Base-by-base conservation (phyloP, 2,797 vertebrate species). In the Percopsis omiscomaycus region DNA sequence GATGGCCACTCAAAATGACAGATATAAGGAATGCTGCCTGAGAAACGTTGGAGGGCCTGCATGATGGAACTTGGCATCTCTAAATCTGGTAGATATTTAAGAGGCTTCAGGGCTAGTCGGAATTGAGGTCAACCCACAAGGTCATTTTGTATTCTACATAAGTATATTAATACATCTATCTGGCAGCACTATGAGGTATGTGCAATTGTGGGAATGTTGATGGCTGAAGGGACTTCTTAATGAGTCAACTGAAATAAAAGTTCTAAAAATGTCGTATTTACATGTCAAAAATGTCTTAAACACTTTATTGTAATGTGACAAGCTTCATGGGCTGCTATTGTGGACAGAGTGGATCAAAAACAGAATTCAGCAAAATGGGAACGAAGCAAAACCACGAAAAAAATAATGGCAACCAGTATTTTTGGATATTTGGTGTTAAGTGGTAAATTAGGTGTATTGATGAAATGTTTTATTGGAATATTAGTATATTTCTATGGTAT, bases 71-170 rank as follows among this genome's bases (percentile, higher is more conserved):
- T 66, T 80, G 82, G 86, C 71, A 69, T 88, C 68, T 69, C 83
- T 82, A 82, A 88, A 81, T 88, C 81, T 77, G 81, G 37, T 60
- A 73, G 60, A 68, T 81, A 71, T 80, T 77, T 80, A 84, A 85
- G 82, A 84, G 71, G 82, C 73, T 86, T 80, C 80, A 67, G 71
- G 82, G 67, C 69, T 15, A 45, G 76, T 79, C 78, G 78, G 81
- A 80, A 85, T 87, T 84, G 83, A 88, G 83, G 87, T 88, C 87
- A 79, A 74, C 77, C 85, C 81, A 68, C 80, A 83, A 79, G 83
- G 79, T 89, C 80, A 85, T 71, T 51, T 77, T 63, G 79, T 85
- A 86, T 80, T 83, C 80, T 72, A 74, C 71, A 61, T 52, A 52
- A 81, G 73, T 73, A 79, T 77, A 85, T 76, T 80, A 78, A 85